Percentiles rank a stretch among this genome's conserved stretches.
These are phyloP conservation scores for Percopsis omiscomaycus DNA, from an alignment of 2,797 vertebrate species.

Conservation along the genomic window DNA sequence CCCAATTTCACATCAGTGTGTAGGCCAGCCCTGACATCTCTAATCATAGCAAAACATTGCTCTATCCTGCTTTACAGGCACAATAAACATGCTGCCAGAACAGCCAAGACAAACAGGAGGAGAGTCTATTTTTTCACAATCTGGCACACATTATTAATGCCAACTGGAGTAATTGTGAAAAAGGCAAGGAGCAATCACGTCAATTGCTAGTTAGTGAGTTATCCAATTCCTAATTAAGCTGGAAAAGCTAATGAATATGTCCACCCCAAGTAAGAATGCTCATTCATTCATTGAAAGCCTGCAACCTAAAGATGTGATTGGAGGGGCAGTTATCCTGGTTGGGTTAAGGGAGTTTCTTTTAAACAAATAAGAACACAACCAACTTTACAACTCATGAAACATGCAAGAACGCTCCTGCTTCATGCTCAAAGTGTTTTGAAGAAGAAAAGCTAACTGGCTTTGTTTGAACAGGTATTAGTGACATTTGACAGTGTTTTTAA, in stretches of 20 bases:
- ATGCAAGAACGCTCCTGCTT: not conserved
- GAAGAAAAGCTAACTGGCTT: constrained; percentile 11
- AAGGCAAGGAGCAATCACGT: not conserved
- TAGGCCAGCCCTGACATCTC: constrained; percentile 31
- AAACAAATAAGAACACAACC: too few relatives aligned
- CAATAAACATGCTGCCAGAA: not conserved
- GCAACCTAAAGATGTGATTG: not conserved
- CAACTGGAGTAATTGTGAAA: not conserved
- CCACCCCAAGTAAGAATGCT: not conserved
- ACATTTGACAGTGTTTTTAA: constrained; percentile 52
- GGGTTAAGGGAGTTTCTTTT: too few relatives aligned
- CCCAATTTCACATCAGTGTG: constrained; percentile 33
- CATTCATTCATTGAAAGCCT: not conserved
- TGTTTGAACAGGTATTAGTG: constrained; percentile 23
- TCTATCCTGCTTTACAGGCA: constrained; percentile 21
- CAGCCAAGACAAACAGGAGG: not conserved
- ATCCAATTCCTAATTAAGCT: not conserved
- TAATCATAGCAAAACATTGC: constrained; percentile 30
- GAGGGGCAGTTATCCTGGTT: too few relatives aligned
- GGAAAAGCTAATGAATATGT: not conserved
- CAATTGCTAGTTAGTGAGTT: not conserved
- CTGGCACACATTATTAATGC: not conserved
- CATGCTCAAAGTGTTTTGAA: constrained; percentile 13
- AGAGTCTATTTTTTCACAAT: not conserved
- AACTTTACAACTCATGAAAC: too few relatives aligned